Conservation (phyloP, 1,140 invertebrate genomes). For the Elysia chlorotica region DNA sequence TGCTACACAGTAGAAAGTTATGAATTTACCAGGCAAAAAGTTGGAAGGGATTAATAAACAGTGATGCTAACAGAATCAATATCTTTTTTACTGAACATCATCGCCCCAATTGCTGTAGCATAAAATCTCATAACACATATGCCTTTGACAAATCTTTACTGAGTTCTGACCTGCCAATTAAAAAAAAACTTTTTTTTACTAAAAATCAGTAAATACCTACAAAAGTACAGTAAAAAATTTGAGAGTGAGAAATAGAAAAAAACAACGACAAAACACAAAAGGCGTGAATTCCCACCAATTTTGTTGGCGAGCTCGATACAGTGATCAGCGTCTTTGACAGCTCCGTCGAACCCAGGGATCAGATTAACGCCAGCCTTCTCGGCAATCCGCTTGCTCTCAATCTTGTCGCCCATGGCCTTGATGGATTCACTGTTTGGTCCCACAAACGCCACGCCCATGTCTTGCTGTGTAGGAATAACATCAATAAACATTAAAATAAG, state of each 20-base stretch:
- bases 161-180: no score
- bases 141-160: no score
- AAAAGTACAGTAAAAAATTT: not conserved
- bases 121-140: no score
- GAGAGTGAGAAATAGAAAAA: not conserved
- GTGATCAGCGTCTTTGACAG: constrained; percentile 67
- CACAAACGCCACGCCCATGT: constrained; percentile 69
- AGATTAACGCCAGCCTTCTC: constrained; percentile 72
- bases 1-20: no score
- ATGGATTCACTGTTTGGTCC: constrained; percentile 73
- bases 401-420: constrained; percentile 75
- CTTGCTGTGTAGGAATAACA: constrained; percentile 50
- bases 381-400: constrained; percentile 75
- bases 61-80: no score
- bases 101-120: no score
- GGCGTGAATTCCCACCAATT: no score
- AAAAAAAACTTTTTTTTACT: no score
- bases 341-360: constrained; percentile 66
- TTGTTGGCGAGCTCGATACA: constrained; percentile 70
- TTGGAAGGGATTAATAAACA: no score
- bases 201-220: constrained; percentile 1
- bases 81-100: no score
- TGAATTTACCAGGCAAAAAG: no score
- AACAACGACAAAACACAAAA: no score
- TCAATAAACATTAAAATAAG: not conserved